Conservation (phyloP, 2,888 invertebrate genomes). For the Strigamia maritima region DNA sequence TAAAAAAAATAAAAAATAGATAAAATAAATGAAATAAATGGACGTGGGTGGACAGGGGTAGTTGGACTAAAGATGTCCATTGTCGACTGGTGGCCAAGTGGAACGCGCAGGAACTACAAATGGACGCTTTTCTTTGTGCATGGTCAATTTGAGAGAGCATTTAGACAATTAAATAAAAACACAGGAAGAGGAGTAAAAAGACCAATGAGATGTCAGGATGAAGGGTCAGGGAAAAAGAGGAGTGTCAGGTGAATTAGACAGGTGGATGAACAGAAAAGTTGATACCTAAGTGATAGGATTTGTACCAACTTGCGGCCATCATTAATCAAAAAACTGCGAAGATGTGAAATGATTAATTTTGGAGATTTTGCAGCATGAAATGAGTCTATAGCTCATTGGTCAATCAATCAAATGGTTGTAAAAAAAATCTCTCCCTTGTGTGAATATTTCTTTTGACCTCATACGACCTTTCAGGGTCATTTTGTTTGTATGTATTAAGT, state of each 20-base stretch:
- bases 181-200: slow-evolving; percentile 18
- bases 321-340: slow-evolving; percentile 16
- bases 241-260: slow-evolving; percentile 34
- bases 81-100: slow-evolving; percentile 18
- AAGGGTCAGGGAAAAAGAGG: slow-evolving; percentile 28
- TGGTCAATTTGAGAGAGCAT: slow-evolving; percentile 34
- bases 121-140: slow-evolving; percentile 34
- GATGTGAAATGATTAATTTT: slow-evolving; percentile 17
- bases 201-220: slow-evolving; percentile 22
- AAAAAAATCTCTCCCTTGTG: neutral
- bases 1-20: neutral
- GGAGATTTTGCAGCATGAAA: neutral
- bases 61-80: slow-evolving; percentile 24
- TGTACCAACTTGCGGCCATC: neutral
- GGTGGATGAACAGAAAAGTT: slow-evolving; percentile 31
- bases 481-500: neutral
- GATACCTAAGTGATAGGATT: slow-evolving; percentile 29
- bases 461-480: neutral
- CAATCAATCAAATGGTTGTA: neutral
- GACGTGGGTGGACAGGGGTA: slow-evolving; percentile 31
- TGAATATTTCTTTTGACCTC: neutral
- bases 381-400: neutral
- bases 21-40: slow-evolving; percentile 11
- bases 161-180: slow-evolving; percentile 34
- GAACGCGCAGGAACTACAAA: slow-evolving; percentile 32